A percentile compares a stretch with the other conserved stretches of the same genome.
These are phyloP conservation scores for Brachypodius melanocephalos DNA, from an alignment of 2,113 vertebrate genomes.

Conservation along the genomic window DNA sequence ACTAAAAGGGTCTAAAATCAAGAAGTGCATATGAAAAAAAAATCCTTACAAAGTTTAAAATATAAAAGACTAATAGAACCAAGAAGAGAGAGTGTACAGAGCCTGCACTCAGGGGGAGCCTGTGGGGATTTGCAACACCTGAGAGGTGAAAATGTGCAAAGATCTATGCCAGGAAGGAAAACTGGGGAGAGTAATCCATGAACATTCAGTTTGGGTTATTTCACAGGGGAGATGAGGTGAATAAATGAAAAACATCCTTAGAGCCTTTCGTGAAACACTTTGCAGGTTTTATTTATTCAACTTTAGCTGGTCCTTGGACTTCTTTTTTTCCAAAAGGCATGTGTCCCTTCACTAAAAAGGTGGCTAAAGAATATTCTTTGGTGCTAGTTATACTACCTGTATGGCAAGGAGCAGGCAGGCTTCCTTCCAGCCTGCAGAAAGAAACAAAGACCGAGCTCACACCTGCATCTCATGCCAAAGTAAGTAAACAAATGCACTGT, in stretches of 20 bases:
- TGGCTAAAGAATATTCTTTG: background rate
- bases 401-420: background rate
- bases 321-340: background rate
- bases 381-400: background rate
- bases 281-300: background rate
- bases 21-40: background rate
- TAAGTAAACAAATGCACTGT: constrained; percentile 19
- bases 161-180: background rate
- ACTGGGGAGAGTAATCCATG: background rate
- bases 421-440: background rate
- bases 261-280: background rate
- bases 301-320: background rate
- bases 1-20: background rate
- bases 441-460: constrained; percentile 14
- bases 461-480: background rate
- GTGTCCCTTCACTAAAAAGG: background rate
- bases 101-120: background rate
- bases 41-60: background rate
- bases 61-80: background rate
- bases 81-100: background rate
- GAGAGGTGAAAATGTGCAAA: constrained; percentile 44
- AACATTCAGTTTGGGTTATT: background rate
- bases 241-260: background rate
- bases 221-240: background rate
- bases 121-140: background rate